phyloP scores from a whole-genome alignment of 1,140 invertebrate genomes.

The Planococcus citri region DNA sequence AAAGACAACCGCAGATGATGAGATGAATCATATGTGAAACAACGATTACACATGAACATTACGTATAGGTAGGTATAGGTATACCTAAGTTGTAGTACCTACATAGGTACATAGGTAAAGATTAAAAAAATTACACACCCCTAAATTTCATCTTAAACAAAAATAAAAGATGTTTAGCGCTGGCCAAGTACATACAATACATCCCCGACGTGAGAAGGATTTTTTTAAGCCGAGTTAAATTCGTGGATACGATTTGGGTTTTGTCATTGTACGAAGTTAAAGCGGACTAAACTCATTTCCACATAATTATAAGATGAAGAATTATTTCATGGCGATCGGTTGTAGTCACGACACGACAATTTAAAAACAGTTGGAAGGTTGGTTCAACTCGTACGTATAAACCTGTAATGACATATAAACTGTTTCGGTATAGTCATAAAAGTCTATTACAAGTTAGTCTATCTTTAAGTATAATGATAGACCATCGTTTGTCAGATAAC shows the following conservation, averaged over 20 bases:
- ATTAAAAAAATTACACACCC: too few relatives aligned
- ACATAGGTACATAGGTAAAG: too few relatives aligned
- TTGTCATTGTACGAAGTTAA: conserved; percentile 8
- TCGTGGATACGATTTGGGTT: background rate
- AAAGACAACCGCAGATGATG: too few relatives aligned
- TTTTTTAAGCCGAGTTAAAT: background rate
- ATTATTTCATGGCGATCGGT: conserved; percentile 14
- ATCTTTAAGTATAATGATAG: conserved; percentile 17
- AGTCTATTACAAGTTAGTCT: conserved; percentile 13
- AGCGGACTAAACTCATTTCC: conserved; percentile 1
- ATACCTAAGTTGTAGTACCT: too few relatives aligned
- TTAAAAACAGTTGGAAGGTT: conserved; percentile 14
- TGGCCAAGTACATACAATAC: background rate
- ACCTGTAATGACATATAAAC: conserved; percentile 18
- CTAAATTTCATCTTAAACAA: background rate
- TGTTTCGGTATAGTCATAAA: conserved; percentile 9
- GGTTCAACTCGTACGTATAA: background rate
- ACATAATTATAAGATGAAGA: conserved; percentile 15
- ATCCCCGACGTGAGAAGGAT: background rate
- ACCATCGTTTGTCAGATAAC: conserved; percentile 11
- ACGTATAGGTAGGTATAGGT: too few relatives aligned
- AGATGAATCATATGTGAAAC: too few relatives aligned
- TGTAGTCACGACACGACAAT: conserved; percentile 15
- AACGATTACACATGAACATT: too few relatives aligned
- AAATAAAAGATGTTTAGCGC: background rate